phyloP scores from a whole-genome alignment of 2,888 invertebrate species.

The Yponomeuta sedellus region DNA sequence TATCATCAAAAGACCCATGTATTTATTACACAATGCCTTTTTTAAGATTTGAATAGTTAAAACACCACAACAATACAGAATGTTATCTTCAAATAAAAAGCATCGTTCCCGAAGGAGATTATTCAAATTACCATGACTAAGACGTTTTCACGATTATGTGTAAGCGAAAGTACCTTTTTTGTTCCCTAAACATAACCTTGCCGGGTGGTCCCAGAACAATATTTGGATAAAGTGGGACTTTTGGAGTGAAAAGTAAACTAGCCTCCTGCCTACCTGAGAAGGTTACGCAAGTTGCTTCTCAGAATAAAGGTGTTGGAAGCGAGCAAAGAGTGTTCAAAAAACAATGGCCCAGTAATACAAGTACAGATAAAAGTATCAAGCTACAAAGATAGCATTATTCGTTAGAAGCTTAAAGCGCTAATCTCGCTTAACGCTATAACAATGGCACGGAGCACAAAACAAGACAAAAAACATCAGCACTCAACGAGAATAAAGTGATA shows the following conservation, averaged over 20 bases:
- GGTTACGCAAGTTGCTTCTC: slow-evolving; percentile 28
- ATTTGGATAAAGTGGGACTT: slow-evolving; percentile 10
- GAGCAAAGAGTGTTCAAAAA: slow-evolving; percentile 4
- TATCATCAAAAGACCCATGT: not conserved
- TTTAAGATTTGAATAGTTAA: not conserved
- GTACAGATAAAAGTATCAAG: not conserved
- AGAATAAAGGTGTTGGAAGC: not conserved
- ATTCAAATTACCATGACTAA: slow-evolving; percentile 45
- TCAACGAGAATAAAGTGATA: slow-evolving; percentile 2
- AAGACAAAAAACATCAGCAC: not conserved
- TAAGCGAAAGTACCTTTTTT: slow-evolving; percentile 42
- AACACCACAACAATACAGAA: not conserved
- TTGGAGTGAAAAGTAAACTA: slow-evolving; percentile 27
- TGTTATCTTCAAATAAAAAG: slow-evolving; percentile 1
- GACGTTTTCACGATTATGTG: slow-evolving; percentile 33
- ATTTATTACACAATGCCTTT: not conserved
- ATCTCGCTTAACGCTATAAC: not conserved
- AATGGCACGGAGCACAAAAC: not conserved
- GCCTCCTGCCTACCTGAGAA: slow-evolving; percentile 30
- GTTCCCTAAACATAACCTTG: slow-evolving; percentile 31
- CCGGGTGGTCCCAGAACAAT: slow-evolving; percentile 38
- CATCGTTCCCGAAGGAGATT: slow-evolving; percentile 25
- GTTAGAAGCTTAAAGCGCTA: slow-evolving; percentile 2
- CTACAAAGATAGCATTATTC: slow-evolving; percentile 3
- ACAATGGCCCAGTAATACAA: not conserved